Percentiles rank a stretch among this genome's conserved stretches.
Conservation (phyloP, 2,797 vertebrate species). For the Rhinella marina region DNA sequence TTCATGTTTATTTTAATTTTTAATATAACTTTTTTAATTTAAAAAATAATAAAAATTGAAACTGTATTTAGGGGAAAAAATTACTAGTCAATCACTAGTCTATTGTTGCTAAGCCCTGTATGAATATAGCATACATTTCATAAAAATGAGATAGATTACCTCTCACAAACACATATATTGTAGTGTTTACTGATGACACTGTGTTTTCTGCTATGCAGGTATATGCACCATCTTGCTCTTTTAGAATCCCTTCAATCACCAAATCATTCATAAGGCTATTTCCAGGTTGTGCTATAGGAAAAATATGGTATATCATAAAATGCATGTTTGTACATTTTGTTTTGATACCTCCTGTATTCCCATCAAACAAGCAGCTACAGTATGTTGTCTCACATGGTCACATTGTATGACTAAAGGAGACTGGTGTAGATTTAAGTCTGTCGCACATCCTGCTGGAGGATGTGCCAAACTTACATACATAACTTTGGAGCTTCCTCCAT, state of each 20-base stretch:
- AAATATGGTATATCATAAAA: constrained; percentile 10
- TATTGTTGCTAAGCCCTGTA: neutral
- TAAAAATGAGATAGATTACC: constrained; percentile 71
- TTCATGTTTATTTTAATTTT: no score
- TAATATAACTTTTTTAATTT: no score
- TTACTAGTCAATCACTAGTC: neutral
- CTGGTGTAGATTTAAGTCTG: no score
- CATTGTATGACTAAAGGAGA: no score
- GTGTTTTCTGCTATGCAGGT: constrained; percentile 90
- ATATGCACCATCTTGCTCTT: constrained; percentile 90
- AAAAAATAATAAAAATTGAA: no score
- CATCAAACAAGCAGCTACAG: neutral
- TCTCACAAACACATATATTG: constrained; percentile 93
- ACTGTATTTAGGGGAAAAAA: no score
- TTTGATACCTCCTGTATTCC: neutral
- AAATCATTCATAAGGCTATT: constrained; percentile 86
- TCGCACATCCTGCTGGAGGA: no score
- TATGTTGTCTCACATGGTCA: no score
- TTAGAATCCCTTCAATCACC: constrained; percentile 87
- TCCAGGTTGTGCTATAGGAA: constrained; percentile 80
- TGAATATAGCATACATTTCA: neutral
- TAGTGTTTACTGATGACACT: constrained; percentile 87
- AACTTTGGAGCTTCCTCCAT: no score
- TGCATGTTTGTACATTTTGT: neutral
- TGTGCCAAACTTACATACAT: no score